A percentile compares a stretch with the other conserved stretches of the same genome.
Evolutionary conservation across 2,888 invertebrate genomes (phyloP).

Genomic region (Plagodis pulveraria): DNA sequence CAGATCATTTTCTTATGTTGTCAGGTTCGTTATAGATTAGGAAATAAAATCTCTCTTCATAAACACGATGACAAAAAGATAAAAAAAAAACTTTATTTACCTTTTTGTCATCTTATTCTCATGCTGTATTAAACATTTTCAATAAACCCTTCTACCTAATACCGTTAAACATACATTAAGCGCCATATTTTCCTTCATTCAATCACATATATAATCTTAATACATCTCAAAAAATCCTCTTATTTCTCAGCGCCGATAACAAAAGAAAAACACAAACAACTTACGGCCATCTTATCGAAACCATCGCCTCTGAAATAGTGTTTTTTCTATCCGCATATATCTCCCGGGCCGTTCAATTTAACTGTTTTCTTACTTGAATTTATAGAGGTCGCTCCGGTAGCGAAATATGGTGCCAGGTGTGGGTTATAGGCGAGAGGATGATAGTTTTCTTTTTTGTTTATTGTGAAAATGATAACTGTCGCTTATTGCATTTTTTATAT

Average conservation of each 20-base stretch:
- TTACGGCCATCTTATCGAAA: constrained; percentile 37
- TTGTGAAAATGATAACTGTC: constrained; percentile 34
- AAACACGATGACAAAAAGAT: too few species aligned
- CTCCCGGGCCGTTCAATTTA: constrained; percentile 73
- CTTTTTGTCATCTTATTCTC: too few species aligned
- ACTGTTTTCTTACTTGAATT: constrained; percentile 79
- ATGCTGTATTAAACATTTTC: too few species aligned
- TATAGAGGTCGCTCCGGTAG: constrained; percentile 56
- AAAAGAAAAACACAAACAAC: constrained; percentile 46
- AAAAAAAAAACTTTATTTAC: too few species aligned
- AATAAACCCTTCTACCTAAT: too few species aligned
- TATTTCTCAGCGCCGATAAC: constrained; percentile 33
- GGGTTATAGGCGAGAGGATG: constrained; percentile 39
- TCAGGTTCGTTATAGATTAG: too few species aligned
- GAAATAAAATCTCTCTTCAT: too few species aligned
- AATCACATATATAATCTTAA: not conserved
- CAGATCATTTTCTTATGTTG: too few species aligned
- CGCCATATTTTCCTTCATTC: not conserved
- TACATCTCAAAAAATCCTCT: constrained; percentile 14
- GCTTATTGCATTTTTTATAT: constrained; percentile 25
- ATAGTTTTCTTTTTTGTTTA: constrained; percentile 42
- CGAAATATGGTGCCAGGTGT: constrained; percentile 57
- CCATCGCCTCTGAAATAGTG: constrained; percentile 52
- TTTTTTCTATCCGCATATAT: constrained; percentile 74
- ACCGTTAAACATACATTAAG: too few species aligned